Percentiles rank a stretch among this genome's conserved stretches.
phyloP scores from a whole-genome alignment of 2,797 vertebrate genomes.

The Takifugu ocellatus region DNA sequence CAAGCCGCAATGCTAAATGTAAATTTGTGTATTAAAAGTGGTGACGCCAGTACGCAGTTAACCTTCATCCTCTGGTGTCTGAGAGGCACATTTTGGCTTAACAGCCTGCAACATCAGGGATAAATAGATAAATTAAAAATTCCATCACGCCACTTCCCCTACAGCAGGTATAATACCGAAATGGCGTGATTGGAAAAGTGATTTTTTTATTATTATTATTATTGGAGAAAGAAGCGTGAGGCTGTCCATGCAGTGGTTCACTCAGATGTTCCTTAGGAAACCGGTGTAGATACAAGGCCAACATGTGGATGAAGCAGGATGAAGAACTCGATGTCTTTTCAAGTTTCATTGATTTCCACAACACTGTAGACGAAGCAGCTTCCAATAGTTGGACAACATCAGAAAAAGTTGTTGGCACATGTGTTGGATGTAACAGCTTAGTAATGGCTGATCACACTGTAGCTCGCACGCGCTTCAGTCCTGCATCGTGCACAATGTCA shows the following conservation, averaged over 20 bases:
- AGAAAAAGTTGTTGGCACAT: not conserved
- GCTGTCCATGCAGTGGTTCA: conserved; percentile 19
- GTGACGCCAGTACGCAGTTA: conserved; percentile 51
- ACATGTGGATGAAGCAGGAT: not conserved
- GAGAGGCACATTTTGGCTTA: conserved; percentile 39
- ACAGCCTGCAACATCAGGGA: conserved; percentile 50
- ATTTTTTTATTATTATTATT: too few species aligned
- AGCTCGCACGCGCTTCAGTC: not conserved
- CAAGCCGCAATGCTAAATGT: conserved; percentile 47
- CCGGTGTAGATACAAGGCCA: conserved; percentile 22
- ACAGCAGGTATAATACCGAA: too few species aligned
- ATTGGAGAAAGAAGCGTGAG: not conserved
- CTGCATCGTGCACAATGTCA: too few species aligned
- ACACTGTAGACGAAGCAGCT: too few species aligned
- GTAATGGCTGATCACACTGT: not conserved
- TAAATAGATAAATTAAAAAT: conserved; percentile 28
- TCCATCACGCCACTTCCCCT: conserved; percentile 26
- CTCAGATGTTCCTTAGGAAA: too few species aligned
- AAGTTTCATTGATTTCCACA: not conserved
- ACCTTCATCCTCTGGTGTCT: conserved; percentile 50
- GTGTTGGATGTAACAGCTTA: not conserved
- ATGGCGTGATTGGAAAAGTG: too few species aligned
- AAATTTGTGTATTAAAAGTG: too few species aligned
- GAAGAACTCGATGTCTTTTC: too few species aligned
- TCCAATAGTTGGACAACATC: too few species aligned